phyloP scores from a whole-genome alignment of 92 coral and sea anemone genomes.

The Pocillopora meandrina region DNA sequence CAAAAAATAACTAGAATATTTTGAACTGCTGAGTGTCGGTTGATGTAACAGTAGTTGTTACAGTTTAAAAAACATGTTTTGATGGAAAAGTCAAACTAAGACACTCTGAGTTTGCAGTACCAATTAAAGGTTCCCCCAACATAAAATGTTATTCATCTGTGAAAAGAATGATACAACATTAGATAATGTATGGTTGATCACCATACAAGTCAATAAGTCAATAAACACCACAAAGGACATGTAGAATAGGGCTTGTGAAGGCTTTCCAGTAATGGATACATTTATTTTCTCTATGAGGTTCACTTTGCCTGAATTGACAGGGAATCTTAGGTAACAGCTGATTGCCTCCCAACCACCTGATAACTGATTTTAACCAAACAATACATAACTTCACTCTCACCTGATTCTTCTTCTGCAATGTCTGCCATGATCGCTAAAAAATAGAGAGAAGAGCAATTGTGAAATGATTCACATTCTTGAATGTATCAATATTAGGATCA shows the following conservation, averaged over 20 bases:
- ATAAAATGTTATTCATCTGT: background rate
- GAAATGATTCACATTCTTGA: background rate
- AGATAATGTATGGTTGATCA: too few relatives aligned
- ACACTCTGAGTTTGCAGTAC: background rate
- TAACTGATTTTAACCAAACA: too few relatives aligned
- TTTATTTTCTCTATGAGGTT: too few relatives aligned
- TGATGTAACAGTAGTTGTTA: background rate
- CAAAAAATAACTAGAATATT: conserved; percentile 7
- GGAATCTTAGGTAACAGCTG: too few relatives aligned
- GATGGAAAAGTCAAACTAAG: background rate
- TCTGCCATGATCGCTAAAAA: conserved; percentile 23
- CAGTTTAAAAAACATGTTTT: background rate
- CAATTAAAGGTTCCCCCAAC: background rate
- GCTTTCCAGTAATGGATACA: too few relatives aligned
- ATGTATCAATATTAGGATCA: background rate
- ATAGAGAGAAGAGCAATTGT: background rate
- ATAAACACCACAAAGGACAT: too few relatives aligned
- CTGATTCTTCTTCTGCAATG: conserved; percentile 25
- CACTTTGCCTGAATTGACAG: too few relatives aligned
- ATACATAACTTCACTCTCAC: background rate
- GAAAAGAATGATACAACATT: background rate
- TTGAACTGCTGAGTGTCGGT: too few relatives aligned
- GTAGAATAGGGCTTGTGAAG: too few relatives aligned
- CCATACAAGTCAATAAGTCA: too few relatives aligned
- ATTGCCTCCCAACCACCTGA: too few relatives aligned